A percentile compares a stretch with the other conserved stretches of the same genome.
phyloP scores from a whole-genome alignment of 2,113 vertebrate genomes.

The Cynopterus brachyotis region DNA sequence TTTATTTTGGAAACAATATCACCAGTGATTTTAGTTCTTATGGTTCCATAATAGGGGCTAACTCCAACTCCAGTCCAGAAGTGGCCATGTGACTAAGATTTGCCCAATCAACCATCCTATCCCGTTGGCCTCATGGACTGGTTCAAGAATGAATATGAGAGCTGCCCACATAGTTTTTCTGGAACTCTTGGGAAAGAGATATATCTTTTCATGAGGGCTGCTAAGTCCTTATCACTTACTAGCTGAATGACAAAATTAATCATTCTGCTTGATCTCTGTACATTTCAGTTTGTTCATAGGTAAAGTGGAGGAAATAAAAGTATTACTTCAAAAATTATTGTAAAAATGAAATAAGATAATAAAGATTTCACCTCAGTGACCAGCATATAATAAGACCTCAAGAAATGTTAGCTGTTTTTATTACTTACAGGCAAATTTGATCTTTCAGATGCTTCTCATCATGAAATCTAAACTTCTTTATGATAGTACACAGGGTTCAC shows the following conservation, averaged over 20 bases:
- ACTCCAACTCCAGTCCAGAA: too few species aligned
- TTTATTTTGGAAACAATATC: not conserved
- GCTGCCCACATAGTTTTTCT: not conserved
- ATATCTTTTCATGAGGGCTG: not conserved
- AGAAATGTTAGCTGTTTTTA: not conserved
- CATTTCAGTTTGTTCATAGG: not conserved
- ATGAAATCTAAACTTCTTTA: not conserved
- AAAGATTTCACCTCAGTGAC: not conserved
- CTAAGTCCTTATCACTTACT: not conserved
- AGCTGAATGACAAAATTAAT: not conserved
- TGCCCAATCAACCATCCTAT: not conserved
- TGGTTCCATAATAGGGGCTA: rapidly evolving
- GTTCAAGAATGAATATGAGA: not conserved
- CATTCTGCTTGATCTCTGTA: not conserved
- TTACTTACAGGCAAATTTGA: not conserved
- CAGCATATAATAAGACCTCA: not conserved
- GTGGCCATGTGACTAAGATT: not conserved
- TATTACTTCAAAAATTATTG: not conserved
- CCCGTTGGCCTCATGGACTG: not conserved
- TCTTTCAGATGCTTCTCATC: not conserved
- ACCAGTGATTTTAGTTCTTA: not conserved
- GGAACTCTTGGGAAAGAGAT: too few species aligned
- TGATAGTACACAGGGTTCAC: rapidly evolving
- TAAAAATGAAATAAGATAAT: not conserved
- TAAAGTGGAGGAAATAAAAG: not conserved